Conservation (phyloP, 1,140 invertebrate species). For the Zaprionus vittiger region DNA sequence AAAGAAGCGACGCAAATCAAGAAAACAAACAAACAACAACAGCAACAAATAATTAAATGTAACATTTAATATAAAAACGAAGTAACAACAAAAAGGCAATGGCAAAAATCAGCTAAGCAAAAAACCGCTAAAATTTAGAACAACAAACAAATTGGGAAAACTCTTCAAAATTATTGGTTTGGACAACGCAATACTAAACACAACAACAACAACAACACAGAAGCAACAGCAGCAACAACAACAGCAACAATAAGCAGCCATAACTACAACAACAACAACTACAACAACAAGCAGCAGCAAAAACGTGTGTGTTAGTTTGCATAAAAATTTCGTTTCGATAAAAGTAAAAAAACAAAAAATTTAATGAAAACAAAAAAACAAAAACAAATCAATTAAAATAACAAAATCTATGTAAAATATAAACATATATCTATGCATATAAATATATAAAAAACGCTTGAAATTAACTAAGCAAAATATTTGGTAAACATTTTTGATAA, state of each 20-base stretch:
- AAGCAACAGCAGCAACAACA: conserved; percentile 55
- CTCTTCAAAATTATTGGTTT: conserved; percentile 84
- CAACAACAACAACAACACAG: conserved; percentile 48
- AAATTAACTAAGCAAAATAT: conserved; percentile 62
- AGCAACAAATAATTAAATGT: conserved; percentile 60
- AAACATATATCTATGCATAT: conserved; percentile 41
- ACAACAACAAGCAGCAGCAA: conserved; percentile 57
- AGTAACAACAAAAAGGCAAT: conserved; percentile 44
- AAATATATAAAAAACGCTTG: conserved; percentile 44
- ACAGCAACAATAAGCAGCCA: conserved; percentile 39
- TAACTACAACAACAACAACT: conserved; percentile 52
- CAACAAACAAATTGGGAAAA: conserved; percentile 79
- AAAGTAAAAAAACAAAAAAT: conserved; percentile 55
- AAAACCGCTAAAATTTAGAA: conserved; percentile 79
- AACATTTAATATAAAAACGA: conserved; percentile 57
- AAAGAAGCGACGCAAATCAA: conserved; percentile 36
- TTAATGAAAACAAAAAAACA: conserved; percentile 35
- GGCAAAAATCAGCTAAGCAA: conserved; percentile 58
- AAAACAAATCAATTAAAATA: conserved; percentile 52
- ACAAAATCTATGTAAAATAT: conserved; percentile 49
- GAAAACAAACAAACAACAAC: conserved; percentile 8
- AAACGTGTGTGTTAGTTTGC: conserved; percentile 83
- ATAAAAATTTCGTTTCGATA: conserved; percentile 84
- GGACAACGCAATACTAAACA: conserved; percentile 82
- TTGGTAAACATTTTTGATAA: conserved; percentile 65